Evolutionary conservation across 2,113 vertebrate genomes (phyloP).

Genomic region (Accipiter cooperii): DNA sequence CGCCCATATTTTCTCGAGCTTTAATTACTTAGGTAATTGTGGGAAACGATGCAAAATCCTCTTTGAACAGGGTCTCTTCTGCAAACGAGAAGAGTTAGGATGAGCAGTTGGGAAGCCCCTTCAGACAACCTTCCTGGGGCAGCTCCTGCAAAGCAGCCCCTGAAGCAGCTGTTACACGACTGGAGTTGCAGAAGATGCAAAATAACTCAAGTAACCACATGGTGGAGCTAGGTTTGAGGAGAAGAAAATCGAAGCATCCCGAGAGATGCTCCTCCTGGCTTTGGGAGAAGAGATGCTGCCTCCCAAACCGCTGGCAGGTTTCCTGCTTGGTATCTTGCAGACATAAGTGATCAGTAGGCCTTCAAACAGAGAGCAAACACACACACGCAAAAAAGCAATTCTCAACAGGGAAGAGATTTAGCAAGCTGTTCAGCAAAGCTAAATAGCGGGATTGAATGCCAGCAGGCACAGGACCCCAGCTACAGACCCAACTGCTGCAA

Average conservation of each 20-base stretch:
- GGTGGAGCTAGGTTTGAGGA: not conserved
- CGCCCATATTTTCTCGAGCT: not conserved
- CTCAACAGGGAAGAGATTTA: not conserved
- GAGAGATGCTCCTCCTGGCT: not conserved
- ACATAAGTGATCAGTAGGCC: not conserved
- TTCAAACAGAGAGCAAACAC: not conserved
- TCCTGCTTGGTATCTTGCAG: not conserved
- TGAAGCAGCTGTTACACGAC: accelerated
- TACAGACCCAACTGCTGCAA: not conserved
- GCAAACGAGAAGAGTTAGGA: not conserved
- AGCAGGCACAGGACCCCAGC: not conserved
- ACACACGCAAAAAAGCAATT: not conserved
- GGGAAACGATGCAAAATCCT: not conserved
- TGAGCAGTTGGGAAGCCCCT: not conserved
- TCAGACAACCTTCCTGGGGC: not conserved
- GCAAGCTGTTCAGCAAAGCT: not conserved
- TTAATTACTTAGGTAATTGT: not conserved
- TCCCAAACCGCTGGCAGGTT: not conserved
- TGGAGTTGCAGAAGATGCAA: not conserved
- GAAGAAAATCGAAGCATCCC: not conserved
- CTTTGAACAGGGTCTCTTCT: not conserved
- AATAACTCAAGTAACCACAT: not conserved
- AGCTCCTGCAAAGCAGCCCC: not conserved
- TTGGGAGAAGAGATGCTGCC: not conserved
- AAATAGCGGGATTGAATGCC: not conserved